Evolutionary conservation across 92 coral and sea anemone genomes (phyloP).

Genomic region (Nematostella vectensis): DNA sequence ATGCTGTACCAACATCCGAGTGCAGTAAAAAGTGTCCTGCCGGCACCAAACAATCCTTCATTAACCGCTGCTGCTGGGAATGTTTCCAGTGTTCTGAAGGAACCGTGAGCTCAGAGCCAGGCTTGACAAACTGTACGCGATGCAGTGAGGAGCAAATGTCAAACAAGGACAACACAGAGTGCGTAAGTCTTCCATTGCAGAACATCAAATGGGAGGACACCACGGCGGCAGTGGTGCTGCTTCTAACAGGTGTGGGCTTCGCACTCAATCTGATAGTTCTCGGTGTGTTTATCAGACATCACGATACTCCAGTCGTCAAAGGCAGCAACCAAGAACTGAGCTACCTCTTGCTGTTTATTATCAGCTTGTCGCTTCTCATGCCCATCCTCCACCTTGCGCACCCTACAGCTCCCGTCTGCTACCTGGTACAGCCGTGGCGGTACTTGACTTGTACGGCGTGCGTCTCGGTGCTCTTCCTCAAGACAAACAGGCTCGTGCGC

Average conservation of each 20-base stretch:
- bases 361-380: conserved; percentile 14
- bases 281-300: conserved; percentile 7
- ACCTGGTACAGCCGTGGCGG: conserved; percentile 13
- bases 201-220: conserved; percentile 16
- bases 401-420: conserved; percentile 20
- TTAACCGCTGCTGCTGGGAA: conserved; percentile 43
- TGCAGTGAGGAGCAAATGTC: conserved; percentile 20
- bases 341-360: conserved; percentile 18
- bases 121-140: conserved; percentile 16
- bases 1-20: conserved; percentile 14
- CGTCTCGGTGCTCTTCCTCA: conserved; percentile 33
- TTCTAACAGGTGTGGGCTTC: conserved; percentile 11
- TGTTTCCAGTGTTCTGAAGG: conserved; percentile 31
- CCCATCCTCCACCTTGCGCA: conserved; percentile 18
- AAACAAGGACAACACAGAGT: conserved; percentile 17
- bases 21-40: conserved; percentile 20
- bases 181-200: conserved; percentile 18
- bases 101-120: conserved; percentile 13
- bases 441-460: conserved; percentile 13
- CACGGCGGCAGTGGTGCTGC: conserved; percentile 14
- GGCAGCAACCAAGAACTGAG: conserved; percentile 36
- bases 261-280: conserved; percentile 3
- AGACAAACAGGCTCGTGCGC: conserved; percentile 33
- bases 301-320: conserved; percentile 34
- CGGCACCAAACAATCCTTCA: conserved; percentile 17